Conservation (phyloP, 1,140 invertebrate genomes). For the Drosophila pandora region DNA sequence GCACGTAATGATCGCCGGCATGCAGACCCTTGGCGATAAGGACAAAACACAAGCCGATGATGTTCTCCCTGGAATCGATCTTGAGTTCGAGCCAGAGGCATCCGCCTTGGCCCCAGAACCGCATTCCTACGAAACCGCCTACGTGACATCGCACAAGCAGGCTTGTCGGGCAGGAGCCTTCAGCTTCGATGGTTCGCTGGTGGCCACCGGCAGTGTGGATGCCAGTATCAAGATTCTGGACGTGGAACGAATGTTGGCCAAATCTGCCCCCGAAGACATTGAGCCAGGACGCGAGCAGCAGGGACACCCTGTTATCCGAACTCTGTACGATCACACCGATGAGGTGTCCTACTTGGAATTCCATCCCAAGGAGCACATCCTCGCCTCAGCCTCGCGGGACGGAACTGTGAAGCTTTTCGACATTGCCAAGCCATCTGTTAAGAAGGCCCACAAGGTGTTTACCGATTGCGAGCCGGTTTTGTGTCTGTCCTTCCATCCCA, state of each 20-base stretch:
- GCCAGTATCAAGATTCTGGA: slow-evolving; percentile 99
- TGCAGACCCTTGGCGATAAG: slow-evolving; percentile 92
- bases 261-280: slow-evolving; percentile 93
- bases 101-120: slow-evolving; percentile 95
- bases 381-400: slow-evolving; percentile 97
- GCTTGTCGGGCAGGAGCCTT: slow-evolving; percentile 97
- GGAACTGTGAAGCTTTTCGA: slow-evolving; percentile 98
- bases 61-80: slow-evolving; percentile 92
- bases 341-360: slow-evolving; percentile 99
- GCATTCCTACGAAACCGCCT: slow-evolving; percentile 98
- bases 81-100: slow-evolving; percentile 98
- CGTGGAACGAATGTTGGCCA: slow-evolving; percentile 98
- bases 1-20: slow-evolving; percentile 93
- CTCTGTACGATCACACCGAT: slow-evolving; percentile 98
- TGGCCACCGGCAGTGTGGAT: slow-evolving; percentile 99
- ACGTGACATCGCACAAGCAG: slow-evolving; percentile 99
- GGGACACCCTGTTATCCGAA: slow-evolving; percentile 98
- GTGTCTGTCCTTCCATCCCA: slow-evolving; percentile 96
- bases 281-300: slow-evolving; percentile 92
- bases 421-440: slow-evolving; percentile 98
- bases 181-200: slow-evolving; percentile 95
- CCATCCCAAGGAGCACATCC: slow-evolving; percentile 96
- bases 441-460: slow-evolving; percentile 98
- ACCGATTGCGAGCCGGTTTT: slow-evolving; percentile 95
- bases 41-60: slow-evolving; percentile 88